Base-by-base conservation (phyloP, 2,888 invertebrate genomes). In the Anarsia innoxiella region DNA sequence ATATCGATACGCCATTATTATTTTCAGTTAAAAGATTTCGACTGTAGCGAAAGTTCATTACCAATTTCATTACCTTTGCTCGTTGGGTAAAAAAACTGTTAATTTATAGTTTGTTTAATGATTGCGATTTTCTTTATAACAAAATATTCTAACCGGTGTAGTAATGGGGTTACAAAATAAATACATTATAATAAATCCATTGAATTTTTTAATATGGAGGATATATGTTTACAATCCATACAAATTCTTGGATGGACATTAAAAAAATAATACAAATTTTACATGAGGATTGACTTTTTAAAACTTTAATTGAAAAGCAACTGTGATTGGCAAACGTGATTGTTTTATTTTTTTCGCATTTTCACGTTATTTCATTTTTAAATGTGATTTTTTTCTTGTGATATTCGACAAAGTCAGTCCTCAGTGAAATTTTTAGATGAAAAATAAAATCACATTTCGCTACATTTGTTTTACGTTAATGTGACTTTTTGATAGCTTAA, bases 401-500 rank as follows among this genome's bases (percentile, higher is more conserved):
- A 55, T 56, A 48, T 40, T 41, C 27, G 32, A 39, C 40, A 67
- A 74, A 69, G 62, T 72, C 70, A 62, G 56, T 65, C 63, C 71
- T 65, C 67, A 47, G 47, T 48, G 36, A 36, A 37, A 15, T 28
- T 31, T 2, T 25, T 9, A 4, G 25, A n/a, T n/a, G n/a, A n/a
- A n/a, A 38, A 13, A 49, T 71, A 66, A 68, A 73, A 64, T 72
- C 78, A 76, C 79, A 78, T 75, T 66, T 56, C n/a, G n/a, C 53
- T 62, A 71, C 54, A 80, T 82, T 75, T 80, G 79, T 82, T 82
- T 74, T 63, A 59, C 56, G 61, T 67, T 61, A 63, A 71, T 82
- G 80, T 80, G 79, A 72, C 48, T 73, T 77, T 72, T 67, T 40
- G n/a, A n/a, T 36, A 53, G 56, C 49, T 49, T 51, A 42, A 48